Base-by-base conservation (phyloP, 30 jellyfish, hydroid and myxozoan species). In the Clytia hemisphaerica region DNA sequence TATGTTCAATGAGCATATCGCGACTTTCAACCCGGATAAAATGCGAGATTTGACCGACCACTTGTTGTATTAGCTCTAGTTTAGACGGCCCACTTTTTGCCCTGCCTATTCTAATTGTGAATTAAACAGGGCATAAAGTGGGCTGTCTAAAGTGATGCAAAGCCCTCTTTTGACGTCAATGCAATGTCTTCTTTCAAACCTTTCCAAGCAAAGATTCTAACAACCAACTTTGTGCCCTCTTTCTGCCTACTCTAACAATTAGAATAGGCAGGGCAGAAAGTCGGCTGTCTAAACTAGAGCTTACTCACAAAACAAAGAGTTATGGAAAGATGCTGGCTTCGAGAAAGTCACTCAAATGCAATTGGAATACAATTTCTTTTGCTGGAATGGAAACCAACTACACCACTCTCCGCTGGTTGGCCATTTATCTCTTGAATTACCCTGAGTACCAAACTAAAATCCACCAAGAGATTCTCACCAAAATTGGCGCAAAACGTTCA, bases 21-120 rank as follows among this genome's bases (percentile, higher is more conserved):
- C 54, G 25, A 35, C 87, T 24, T 86, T 61, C 59, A 82, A 86
- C 21, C 51, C 57, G 28, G 62, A 66, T 6, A 58, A 72, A 77
- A 57, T 78, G 51, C 94, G 94, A 18, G 94, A 77, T 70, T 19
- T 86, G 32, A 86, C 94, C 6, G 96, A 86, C 36, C 85, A 85
- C 27, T 53, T 86, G n/a, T n/a, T n/a, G n/a, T n/a, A n/a, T n/a
- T n/a, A n/a, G n/a, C n/a, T n/a, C n/a, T n/a, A n/a, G n/a, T n/a
- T n/a, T n/a, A n/a, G n/a, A n/a, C n/a, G n/a, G n/a, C n/a, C n/a
- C n/a, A n/a, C n/a, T n/a, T n/a, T n/a, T n/a, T n/a, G n/a, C n/a
- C n/a, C n/a, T n/a, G n/a, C n/a, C n/a, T n/a, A n/a, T n/a, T n/a
- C n/a, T n/a, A n/a, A n/a, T n/a, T n/a, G n/a, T n/a, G n/a, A n/a